Evolutionary conservation across 2,113 vertebrate species (phyloP), one percentile per base, ranked within the genome.

Genomic region (Onychostoma macrolepis): DNA sequence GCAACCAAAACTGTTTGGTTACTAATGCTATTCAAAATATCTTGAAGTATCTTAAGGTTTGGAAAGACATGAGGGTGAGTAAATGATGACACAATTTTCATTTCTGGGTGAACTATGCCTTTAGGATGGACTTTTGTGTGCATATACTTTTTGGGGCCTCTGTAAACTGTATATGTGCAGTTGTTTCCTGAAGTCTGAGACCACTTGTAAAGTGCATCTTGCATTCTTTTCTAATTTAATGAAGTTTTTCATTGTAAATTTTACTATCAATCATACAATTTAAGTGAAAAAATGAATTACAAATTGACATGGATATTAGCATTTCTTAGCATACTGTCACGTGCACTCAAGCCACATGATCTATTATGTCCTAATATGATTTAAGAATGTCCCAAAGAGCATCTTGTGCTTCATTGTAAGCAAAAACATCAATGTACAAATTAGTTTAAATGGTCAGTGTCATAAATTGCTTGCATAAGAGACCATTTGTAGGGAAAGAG

Each of bases 311-410:
- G 10, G 10, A 48, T 48, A 12, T 48, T 13, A 50, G 12, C 48
- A 15, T 50, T 15, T 50, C 48, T 50, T 50, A 50, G 48, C 1
- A 76, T 28, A 1, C 30, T 67, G 26, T 26, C 63, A 67, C 26
- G 28, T 38, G 36, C 36, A 2, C 36, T 74, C 36, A 36, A n/a
- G 21, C 19, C 33, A 10, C 13, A 36, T 41, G 33, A 19, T 74
- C 36, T 17, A 74, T 76, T 76, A 76, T 15, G 74, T 48, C 43
- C 74, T 76, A 48, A 76, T 76, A 26, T 28, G 43, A 76, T 76
- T 76, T 48, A 13, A 48, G n/a, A 17, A 76, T 75, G 24, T 76
- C 13, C 41, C 43, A 45, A 19, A 74, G 71, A 38, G 38, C 7
- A 43, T 43, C 21, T n/a, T 74, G 36, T 74, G 71, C 21, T n/a